Conservation (phyloP, 2,113 vertebrate genomes). For the Megalops atlanticus region DNA sequence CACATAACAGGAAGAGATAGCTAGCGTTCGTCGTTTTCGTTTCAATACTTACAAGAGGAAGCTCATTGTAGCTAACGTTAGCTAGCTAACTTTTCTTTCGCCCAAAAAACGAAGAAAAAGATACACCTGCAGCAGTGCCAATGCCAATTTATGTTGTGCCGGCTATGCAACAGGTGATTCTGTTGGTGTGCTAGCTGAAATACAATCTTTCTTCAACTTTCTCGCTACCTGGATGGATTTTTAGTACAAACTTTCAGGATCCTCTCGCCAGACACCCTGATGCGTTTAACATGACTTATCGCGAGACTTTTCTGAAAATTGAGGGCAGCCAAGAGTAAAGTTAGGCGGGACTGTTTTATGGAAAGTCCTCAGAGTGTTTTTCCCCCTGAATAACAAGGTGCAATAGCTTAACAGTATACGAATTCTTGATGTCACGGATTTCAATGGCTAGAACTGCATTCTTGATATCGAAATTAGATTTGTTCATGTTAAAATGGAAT, state of each 20-base stretch:
- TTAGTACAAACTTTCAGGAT: not conserved
- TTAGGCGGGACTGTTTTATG: too few species aligned
- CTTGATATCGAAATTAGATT: too few species aligned
- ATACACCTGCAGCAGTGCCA: not conserved
- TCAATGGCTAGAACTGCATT: too few species aligned
- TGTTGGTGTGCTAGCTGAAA: not conserved
- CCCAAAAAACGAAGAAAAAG: not conserved
- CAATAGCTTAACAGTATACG: too few species aligned
- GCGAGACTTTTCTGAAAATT: too few species aligned
- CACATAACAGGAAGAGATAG: not conserved
- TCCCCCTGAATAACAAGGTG: too few species aligned
- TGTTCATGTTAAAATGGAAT: too few species aligned
- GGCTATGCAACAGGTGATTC: too few species aligned
- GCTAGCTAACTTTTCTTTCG: too few species aligned
- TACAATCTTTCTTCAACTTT: slow-evolving; percentile 5
- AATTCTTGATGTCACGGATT: too few species aligned
- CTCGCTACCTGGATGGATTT: not conserved
- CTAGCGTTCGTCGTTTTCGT: not conserved
- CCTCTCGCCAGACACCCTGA: not conserved
- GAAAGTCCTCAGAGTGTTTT: too few species aligned
- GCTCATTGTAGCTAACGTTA: slow-evolving; percentile 70
- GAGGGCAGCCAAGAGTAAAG: too few species aligned
- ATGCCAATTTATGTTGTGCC: not conserved
- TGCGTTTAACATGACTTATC: not conserved
- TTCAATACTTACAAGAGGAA: slow-evolving; percentile 75